These are phyloP conservation scores for Brachionus asplanchnoidis DNA, from an alignment of 1,140 invertebrate genomes.

Conservation along the genomic window DNA sequence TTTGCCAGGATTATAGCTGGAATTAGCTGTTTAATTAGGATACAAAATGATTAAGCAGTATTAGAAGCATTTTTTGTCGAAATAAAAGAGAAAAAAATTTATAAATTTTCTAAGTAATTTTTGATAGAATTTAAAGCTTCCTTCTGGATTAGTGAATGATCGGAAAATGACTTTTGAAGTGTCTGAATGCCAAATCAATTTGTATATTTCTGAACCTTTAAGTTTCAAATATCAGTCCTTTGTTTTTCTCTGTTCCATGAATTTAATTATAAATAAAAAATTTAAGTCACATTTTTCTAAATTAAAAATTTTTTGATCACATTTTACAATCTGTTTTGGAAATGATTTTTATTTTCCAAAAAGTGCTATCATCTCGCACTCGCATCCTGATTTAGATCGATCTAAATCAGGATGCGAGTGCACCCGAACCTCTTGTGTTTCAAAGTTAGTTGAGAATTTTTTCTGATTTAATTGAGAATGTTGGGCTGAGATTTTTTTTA, in stretches of 20 bases:
- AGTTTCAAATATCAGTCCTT: not conserved
- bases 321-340: not conserved
- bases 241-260: not conserved
- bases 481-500: too few relatives aligned
- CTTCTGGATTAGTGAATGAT: not conserved
- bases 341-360: too few relatives aligned
- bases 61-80: not conserved
- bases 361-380: too few relatives aligned
- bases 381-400: too few relatives aligned
- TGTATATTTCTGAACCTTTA: not conserved
- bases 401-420: too few relatives aligned
- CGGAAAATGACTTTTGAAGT: not conserved
- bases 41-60: not conserved
- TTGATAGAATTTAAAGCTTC: not conserved
- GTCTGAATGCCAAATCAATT: not conserved
- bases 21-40: constrained; percentile 3
- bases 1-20: not conserved
- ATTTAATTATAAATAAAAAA: not conserved
- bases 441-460: too few relatives aligned
- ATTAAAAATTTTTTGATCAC: not conserved
- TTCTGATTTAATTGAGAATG: too few relatives aligned
- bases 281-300: not conserved
- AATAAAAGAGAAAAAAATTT: not conserved
- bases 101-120: not conserved
- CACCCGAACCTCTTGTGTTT: too few relatives aligned